phyloP scores from a whole-genome alignment of 1,140 invertebrate genomes.

The honey bee (Apis mellifera) region Amel_HAv3.1 CM009941.2:12490001-12490500 shows the following conservation, averaged over 20 bases:
- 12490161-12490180: background rate
- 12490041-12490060: background rate
- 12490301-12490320: too few relatives aligned
- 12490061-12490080: background rate
- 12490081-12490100: background rate
- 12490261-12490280: background rate
- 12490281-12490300: background rate
- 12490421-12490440: too few relatives aligned
- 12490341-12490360: too few relatives aligned
- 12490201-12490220: conserved; percentile 14
- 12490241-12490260: background rate
- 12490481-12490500: too few relatives aligned
- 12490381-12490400: too few relatives aligned
- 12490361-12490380: too few relatives aligned
- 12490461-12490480: too few relatives aligned
- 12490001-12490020: conserved; percentile 31
- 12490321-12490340: too few relatives aligned
- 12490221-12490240: background rate
- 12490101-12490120: too few relatives aligned
- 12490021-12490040: conserved; percentile 14
- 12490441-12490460: too few relatives aligned
- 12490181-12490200: background rate
- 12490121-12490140: background rate
- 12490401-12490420: too few relatives aligned
- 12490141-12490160: background rate